Conservation (phyloP, 2,797 vertebrate species). For the Poeciliopsis gracilis region DNA sequence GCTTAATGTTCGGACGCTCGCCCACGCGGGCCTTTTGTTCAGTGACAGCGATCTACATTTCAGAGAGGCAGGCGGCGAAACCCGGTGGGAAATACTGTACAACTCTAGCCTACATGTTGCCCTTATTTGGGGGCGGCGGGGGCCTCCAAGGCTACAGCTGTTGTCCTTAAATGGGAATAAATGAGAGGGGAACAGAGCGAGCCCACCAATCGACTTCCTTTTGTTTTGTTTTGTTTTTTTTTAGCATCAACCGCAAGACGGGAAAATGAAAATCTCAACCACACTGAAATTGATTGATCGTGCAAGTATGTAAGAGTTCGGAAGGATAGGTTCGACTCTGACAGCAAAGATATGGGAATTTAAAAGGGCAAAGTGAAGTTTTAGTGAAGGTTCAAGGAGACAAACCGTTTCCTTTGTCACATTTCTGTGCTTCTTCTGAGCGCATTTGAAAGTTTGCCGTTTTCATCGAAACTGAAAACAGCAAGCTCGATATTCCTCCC, state of each 20-base stretch:
- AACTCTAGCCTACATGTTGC: conserved; percentile 53
- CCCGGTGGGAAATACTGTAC: conserved; percentile 72
- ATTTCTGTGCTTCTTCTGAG: not conserved
- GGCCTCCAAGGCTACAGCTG: conserved; percentile 38
- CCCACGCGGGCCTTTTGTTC: conserved; percentile 51
- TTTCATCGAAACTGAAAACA: not conserved
- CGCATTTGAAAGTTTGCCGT: not conserved
- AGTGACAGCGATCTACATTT: conserved; percentile 46
- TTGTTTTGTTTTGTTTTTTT: not conserved
- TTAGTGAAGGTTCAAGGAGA: not conserved
- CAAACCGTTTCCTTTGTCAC: not conserved
- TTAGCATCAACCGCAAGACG: not conserved
- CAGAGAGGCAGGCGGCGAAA: conserved; percentile 40
- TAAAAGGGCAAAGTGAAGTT: not conserved
- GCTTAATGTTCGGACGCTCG: conserved; percentile 30
- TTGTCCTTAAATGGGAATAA: conserved; percentile 78
- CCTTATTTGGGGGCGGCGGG: conserved; percentile 73
- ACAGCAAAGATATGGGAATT: not conserved
- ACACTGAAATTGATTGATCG: not conserved
- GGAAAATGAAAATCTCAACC: not conserved
- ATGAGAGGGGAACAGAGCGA: conserved; percentile 35
- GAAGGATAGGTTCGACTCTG: not conserved
- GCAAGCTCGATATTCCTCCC: not conserved
- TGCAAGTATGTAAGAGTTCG: not conserved
- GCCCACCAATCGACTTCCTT: not conserved